Conservation (phyloP, 2,888 invertebrate genomes). For the Drosophila niveifrons region DNA sequence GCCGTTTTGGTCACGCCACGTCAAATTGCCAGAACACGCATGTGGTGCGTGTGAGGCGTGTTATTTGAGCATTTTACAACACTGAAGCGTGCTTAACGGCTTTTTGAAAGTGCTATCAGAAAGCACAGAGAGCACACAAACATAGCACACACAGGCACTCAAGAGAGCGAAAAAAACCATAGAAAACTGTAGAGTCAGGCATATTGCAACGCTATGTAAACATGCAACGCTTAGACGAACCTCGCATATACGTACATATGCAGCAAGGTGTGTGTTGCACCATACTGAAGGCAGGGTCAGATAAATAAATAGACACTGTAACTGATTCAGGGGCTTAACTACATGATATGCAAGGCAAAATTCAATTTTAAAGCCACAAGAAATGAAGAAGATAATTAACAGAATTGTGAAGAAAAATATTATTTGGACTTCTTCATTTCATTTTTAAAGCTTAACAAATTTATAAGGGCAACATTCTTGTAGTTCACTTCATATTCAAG, state of each 20-base stretch:
- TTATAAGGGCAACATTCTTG: background rate
- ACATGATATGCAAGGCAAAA: background rate
- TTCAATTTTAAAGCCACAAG: background rate
- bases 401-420: background rate
- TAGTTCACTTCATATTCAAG: background rate
- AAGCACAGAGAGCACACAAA: constrained; percentile 17
- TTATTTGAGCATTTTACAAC: constrained; percentile 76
- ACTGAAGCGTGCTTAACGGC: constrained; percentile 79
- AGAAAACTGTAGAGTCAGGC: constrained; percentile 39
- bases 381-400: background rate
- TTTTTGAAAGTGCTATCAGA: constrained; percentile 74
- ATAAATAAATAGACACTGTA: constrained; percentile 40
- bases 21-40: constrained; percentile 75
- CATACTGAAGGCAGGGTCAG: constrained; percentile 18
- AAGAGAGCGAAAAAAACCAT: background rate
- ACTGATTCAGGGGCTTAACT: background rate
- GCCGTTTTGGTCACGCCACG: constrained; percentile 69
- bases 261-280: constrained; percentile 27
- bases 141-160: constrained; percentile 13
- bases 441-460: background rate
- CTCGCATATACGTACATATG: constrained; percentile 19
- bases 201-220: constrained; percentile 53
- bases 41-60: constrained; percentile 74
- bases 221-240: constrained; percentile 47
- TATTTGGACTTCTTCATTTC: background rate